Evolutionary conservation across 2,113 vertebrate genomes (phyloP).

Genomic region (Callionymus lyra): DNA sequence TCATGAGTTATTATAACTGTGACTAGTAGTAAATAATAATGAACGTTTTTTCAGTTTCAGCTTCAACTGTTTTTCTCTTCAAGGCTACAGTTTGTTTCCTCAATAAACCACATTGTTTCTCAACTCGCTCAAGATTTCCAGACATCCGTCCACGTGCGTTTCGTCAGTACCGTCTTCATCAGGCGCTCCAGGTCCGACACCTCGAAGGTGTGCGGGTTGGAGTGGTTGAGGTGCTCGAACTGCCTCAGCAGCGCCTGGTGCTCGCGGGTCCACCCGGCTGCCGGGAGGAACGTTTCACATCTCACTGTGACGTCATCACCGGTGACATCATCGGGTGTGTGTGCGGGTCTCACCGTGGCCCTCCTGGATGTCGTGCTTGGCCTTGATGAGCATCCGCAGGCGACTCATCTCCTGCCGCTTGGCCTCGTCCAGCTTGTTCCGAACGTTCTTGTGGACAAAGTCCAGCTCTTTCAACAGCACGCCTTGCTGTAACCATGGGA

Average conservation of each 20-base stretch:
- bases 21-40: no score
- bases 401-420: constrained; percentile 89
- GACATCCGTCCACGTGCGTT: background rate
- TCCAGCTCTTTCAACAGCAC: constrained; percentile 87
- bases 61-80: no score
- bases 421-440: constrained; percentile 86
- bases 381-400: constrained; percentile 87
- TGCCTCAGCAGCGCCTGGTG: constrained; percentile 82
- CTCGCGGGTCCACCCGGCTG: constrained; percentile 58
- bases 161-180: constrained; percentile 76
- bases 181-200: constrained; percentile 85
- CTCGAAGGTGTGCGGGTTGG: constrained; percentile 87
- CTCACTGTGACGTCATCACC: background rate
- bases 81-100: no score
- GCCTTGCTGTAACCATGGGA: constrained; percentile 69
- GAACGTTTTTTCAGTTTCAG: no score
- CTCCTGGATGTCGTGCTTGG: constrained; percentile 77
- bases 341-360: constrained; percentile 54
- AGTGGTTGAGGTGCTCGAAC: constrained; percentile 87
- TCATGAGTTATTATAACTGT: no score
- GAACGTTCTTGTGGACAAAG: constrained; percentile 87
- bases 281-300: background rate
- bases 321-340: background rate
- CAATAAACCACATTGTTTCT: no score
- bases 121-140: background rate